Conservation (phyloP, 1,140 invertebrate species). For the Trachelipus rathkii region DNA sequence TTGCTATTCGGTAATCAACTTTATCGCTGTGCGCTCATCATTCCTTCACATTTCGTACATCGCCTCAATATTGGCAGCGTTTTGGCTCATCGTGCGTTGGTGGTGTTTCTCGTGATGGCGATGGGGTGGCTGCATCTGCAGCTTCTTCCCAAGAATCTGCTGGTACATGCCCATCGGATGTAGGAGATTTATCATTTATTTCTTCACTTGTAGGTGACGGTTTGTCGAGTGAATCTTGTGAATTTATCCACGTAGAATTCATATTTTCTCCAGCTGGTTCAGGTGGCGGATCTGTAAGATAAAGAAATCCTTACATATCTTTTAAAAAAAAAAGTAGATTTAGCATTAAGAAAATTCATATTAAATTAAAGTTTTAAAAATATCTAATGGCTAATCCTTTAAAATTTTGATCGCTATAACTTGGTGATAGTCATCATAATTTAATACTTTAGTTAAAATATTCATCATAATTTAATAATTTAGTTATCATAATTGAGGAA, state of each 20-base stretch:
- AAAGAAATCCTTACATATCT: neutral
- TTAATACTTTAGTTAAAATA: too few relatives aligned
- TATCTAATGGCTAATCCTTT: too few relatives aligned
- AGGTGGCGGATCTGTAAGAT: slow-evolving; percentile 36
- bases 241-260: slow-evolving; percentile 53
- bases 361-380: too few relatives aligned
- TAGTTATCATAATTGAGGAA: too few relatives aligned
- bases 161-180: slow-evolving; percentile 51
- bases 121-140: slow-evolving; percentile 54
- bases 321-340: too few relatives aligned
- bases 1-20: too few relatives aligned
- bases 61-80: too few relatives aligned
- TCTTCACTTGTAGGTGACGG: neutral
- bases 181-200: neutral
- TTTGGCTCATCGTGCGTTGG: slow-evolving; percentile 66
- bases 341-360: too few relatives aligned
- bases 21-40: slow-evolving; percentile 56
- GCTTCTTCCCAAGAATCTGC: slow-evolving; percentile 77
- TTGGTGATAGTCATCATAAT: too few relatives aligned
- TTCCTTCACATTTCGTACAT: too few relatives aligned
- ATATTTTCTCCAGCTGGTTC: slow-evolving; percentile 54
- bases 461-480: too few relatives aligned
- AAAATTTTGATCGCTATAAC: too few relatives aligned
- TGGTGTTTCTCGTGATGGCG: slow-evolving; percentile 40
- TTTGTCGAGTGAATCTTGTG: neutral